A percentile compares a stretch with the other conserved stretches of the same genome.
phyloP scores from a whole-genome alignment of 2,113 vertebrate species.

The Bubalus kerabau region DNA sequence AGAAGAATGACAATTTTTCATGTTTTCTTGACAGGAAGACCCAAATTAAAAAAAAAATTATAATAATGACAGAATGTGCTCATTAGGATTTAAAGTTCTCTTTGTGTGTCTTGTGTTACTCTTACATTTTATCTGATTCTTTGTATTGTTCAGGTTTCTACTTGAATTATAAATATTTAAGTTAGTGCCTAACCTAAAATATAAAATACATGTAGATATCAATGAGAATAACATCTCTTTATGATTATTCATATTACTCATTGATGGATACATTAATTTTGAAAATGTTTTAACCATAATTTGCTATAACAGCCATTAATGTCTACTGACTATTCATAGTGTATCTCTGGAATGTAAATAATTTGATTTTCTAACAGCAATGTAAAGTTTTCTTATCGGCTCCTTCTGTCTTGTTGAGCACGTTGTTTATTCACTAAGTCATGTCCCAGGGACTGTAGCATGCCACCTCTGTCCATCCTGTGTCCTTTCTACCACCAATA shows the following conservation, averaged over 20 bases:
- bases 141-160: background rate
- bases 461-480: background rate
- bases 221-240: background rate
- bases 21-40: background rate
- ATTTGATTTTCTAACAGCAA: background rate
- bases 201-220: background rate
- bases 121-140: background rate
- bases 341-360: background rate
- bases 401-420: background rate
- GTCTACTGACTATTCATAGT: background rate
- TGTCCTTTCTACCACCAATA: background rate
- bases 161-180: background rate
- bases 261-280: background rate
- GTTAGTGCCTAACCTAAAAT: background rate
- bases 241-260: background rate
- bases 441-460: background rate
- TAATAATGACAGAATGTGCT: background rate
- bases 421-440: background rate
- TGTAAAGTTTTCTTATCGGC: background rate
- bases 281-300: background rate
- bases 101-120: background rate
- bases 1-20: background rate
- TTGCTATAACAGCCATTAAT: background rate
- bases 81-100: background rate
- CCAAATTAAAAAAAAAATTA: background rate